A percentile compares a stretch with the other conserved stretches of the same genome.
These are phyloP conservation scores for Sepiola atlantica DNA, from an alignment of 2,888 invertebrate genomes.

Conservation along the genomic window DNA sequence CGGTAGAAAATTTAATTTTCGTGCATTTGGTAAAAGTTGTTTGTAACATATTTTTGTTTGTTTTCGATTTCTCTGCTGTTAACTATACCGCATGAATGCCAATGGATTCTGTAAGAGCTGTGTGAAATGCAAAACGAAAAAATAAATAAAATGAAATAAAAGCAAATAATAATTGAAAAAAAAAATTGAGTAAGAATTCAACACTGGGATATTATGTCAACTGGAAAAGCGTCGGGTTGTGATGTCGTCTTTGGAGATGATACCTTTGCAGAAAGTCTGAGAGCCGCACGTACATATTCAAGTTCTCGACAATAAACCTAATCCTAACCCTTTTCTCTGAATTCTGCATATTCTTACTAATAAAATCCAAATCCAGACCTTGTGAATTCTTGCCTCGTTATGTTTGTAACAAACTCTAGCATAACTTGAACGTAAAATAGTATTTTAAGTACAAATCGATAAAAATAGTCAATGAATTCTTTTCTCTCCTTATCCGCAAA, in stretches of 20 bases:
- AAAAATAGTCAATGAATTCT: not conserved
- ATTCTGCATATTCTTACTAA: not conserved
- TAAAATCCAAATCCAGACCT: not conserved
- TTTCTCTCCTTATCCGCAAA: not conserved
- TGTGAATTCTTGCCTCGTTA: not conserved
- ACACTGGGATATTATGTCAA: not conserved
- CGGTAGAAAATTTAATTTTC: too few relatives aligned
- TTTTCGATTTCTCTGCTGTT: too few relatives aligned
- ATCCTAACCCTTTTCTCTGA: not conserved
- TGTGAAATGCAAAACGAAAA: not conserved
- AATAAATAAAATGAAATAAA: too few relatives aligned
- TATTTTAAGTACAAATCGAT: not conserved
- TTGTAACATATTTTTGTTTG: too few relatives aligned
- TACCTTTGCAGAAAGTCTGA: constrained; percentile 38
- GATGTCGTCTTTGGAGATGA: not conserved
- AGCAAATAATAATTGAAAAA: too few relatives aligned
- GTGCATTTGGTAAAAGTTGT: too few relatives aligned
- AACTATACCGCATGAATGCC: too few relatives aligned
- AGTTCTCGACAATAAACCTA: not conserved
- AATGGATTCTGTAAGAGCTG: too few relatives aligned
- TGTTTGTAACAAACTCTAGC: not conserved
- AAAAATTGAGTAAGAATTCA: not conserved
- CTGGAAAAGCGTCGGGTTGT: not conserved
- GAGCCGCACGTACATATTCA: not conserved
- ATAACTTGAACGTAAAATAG: not conserved